Conservation (phyloP, 2,113 vertebrate species). For the Brachionichthys hirsutus region DNA sequence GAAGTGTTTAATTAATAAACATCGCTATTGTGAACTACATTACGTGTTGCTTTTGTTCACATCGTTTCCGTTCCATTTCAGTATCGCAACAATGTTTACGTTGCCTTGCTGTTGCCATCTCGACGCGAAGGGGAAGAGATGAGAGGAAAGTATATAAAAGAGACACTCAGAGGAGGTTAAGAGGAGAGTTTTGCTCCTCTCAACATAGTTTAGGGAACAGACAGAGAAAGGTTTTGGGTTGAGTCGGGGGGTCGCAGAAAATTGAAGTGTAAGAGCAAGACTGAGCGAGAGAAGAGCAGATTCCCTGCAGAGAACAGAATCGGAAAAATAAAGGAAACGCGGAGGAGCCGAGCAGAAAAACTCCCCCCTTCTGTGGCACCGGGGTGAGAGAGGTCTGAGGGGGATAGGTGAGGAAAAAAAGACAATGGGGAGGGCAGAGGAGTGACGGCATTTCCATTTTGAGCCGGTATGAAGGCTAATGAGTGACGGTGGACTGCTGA, state of each 20-base stretch:
- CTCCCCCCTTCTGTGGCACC: conserved; percentile 20
- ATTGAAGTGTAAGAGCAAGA: conserved; percentile 17
- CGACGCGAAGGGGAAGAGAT: too few relatives aligned
- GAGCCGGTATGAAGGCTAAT: conserved; percentile 56
- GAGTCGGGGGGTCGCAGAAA: not conserved
- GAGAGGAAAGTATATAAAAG: too few relatives aligned
- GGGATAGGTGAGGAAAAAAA: conserved; percentile 14
- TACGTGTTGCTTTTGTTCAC: too few relatives aligned
- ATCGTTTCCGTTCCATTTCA: too few relatives aligned
- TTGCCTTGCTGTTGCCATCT: too few relatives aligned
- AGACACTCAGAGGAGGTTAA: too few relatives aligned
- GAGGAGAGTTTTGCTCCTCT: conserved; percentile 37
- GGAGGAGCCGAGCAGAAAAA: conserved; percentile 36
- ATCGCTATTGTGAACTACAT: too few relatives aligned
- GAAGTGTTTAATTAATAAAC: too few relatives aligned
- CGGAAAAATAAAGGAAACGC: conserved; percentile 44
- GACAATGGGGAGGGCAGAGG: conserved; percentile 23
- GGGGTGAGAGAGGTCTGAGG: conserved; percentile 26
- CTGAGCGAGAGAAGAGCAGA: conserved; percentile 8
- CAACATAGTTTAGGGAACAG: conserved; percentile 25
- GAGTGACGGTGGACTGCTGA: conserved; percentile 49
- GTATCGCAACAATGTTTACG: too few relatives aligned
- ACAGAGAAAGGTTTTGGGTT: not conserved
- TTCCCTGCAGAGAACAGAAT: conserved; percentile 39
- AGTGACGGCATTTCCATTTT: conserved; percentile 56